Evolutionary conservation across 1,140 invertebrate species (phyloP), one percentile per base, ranked within the genome.

Genomic region (Tetragonula clypearis): DNA sequence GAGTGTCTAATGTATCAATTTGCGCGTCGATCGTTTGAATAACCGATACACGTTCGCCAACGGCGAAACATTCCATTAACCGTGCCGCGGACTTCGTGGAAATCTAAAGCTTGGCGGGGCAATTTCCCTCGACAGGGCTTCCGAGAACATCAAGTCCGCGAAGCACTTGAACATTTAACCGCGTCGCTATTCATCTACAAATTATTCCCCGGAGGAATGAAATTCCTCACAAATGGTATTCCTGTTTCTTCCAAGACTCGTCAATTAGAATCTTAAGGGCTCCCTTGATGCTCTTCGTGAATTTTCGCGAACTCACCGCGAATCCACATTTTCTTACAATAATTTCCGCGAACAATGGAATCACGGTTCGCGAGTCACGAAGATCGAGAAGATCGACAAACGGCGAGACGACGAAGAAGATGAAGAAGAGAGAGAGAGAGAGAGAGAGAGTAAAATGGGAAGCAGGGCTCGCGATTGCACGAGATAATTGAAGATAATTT

Each of bases 401-500:
- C 30, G 30, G 30, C 30, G 58, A 77, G 58, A 60, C 49, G 49
- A 41, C 60, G 55, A 58, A 15, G n/a, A n/a, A 69, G 0, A 41
- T 6, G 41, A 55, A 69, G 23, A 66, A 21, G 30, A 30, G 15
- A 30, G n/a, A 53, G 35, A 21, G 30, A 30, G 15, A 30, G n/a
- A 53, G 35, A 23, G 30, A 60, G 41, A 30, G 56, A 35, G 23
- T 35, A 35, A 30, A 19, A 68, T 41, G 26, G 8, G 15, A 58
- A 56, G 26, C 49, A 58, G 56, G 69, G 26, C 79, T 84, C 73
- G 55, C 84, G 90, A 91, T 91, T 86, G 85, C 87, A 82, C 80
- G 88, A 86, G 91, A 94, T 93, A 93, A 93, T 93, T 92, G 87
- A 87, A 92, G 91, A 92, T 92, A 92, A 93, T 93, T 93, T 93